phyloP scores from a whole-genome alignment of 2,113 vertebrate species.

The Azemiops feae region DNA sequence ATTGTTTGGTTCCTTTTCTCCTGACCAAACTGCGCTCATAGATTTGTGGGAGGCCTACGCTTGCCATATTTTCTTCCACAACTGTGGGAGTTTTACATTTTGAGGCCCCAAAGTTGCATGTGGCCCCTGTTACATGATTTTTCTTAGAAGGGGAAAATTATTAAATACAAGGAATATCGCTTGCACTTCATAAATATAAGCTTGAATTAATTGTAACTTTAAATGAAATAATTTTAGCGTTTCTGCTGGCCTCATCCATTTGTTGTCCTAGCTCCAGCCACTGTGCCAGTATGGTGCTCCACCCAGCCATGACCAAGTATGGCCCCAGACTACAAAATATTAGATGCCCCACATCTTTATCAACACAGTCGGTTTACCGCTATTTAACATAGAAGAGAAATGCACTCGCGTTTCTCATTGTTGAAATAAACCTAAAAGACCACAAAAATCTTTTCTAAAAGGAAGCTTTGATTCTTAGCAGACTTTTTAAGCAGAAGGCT shows the following conservation, averaged over 20 bases:
- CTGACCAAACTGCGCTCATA: not conserved
- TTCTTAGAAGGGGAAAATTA: not conserved
- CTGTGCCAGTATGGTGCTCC: not conserved
- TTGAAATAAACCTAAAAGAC: not conserved
- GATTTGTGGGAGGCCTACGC: not conserved
- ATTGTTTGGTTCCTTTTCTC: not conserved
- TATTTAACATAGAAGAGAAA: not conserved
- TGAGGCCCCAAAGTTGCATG: not conserved
- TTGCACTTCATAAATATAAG: not conserved
- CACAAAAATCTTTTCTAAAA: not conserved
- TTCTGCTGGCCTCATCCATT: not conserved
- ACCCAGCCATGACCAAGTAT: not conserved
- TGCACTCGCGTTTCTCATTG: not conserved
- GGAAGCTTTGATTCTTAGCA: not conserved
- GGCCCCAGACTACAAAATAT: not conserved
- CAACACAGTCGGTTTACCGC: not conserved
- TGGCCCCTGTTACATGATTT: not conserved
- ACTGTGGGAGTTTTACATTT: not conserved
- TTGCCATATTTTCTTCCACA: not conserved
- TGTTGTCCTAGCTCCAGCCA: not conserved
- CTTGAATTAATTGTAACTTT: not conserved
- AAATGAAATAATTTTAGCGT: not conserved
- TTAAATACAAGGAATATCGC: not conserved
- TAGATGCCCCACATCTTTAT: not conserved
- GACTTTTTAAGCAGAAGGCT: not conserved